A percentile compares a stretch with the other conserved stretches of the same genome.
These are phyloP conservation scores for Macrostomum lignano DNA, from an alignment of 1,140 invertebrate species.

Conservation along the genomic window DNA sequence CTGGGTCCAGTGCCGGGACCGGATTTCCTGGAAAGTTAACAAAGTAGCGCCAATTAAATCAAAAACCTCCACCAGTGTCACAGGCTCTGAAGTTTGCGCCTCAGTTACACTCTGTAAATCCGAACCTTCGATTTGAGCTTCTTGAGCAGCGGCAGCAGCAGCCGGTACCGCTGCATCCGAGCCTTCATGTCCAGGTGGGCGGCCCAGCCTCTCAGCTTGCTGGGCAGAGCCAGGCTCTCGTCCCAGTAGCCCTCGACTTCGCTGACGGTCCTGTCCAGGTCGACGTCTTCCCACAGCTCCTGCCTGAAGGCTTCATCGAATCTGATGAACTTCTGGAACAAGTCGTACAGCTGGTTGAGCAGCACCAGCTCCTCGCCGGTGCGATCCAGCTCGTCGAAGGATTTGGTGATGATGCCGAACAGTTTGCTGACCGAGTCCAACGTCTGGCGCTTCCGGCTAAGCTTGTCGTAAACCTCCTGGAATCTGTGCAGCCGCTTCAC, in stretches of 20 bases:
- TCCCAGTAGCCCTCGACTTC: slow-evolving; percentile 26
- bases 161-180: slow-evolving; percentile 18
- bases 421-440: slow-evolving; percentile 26
- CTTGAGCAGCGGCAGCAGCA: slow-evolving; percentile 21
- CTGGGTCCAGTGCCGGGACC: slow-evolving; percentile 27
- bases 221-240: slow-evolving; percentile 22
- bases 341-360: slow-evolving; percentile 22
- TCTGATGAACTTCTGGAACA: slow-evolving; percentile 24
- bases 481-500: slow-evolving; percentile 21
- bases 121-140: slow-evolving; percentile 20
- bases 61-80: not conserved
- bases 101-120: too few species aligned
- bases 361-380: slow-evolving; percentile 21
- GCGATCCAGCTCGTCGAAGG: slow-evolving; percentile 25
- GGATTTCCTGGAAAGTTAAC: slow-evolving; percentile 18
- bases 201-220: slow-evolving; percentile 26
- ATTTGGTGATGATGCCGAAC: slow-evolving; percentile 23
- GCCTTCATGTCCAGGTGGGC: slow-evolving; percentile 21
- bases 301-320: slow-evolving; percentile 24
- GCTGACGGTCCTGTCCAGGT: not conserved
- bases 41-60: too few species aligned
- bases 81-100: slow-evolving; percentile 12
- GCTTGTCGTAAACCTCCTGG: slow-evolving; percentile 17
- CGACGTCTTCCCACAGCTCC: slow-evolving; percentile 15
- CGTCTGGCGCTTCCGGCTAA: slow-evolving; percentile 21